These are phyloP conservation scores for Menidia menidia DNA, from an alignment of 2,797 vertebrate genomes.

Conservation along the genomic window DNA sequence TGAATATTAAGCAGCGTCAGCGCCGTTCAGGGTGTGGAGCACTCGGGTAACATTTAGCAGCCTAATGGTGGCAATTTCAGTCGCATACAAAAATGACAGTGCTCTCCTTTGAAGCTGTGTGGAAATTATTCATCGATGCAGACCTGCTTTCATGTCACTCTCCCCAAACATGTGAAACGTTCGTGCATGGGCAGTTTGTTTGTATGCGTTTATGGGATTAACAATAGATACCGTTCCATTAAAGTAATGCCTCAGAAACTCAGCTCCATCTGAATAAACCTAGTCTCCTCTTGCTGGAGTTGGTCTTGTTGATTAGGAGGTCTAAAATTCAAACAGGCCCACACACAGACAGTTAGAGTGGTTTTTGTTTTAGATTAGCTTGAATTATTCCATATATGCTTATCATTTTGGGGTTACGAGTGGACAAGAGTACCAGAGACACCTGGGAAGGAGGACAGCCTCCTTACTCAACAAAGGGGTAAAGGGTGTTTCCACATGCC, in stretches of 20 bases:
- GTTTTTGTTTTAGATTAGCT: conserved; percentile 6
- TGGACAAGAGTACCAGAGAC: conserved; percentile 29
- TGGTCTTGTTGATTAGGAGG: not conserved
- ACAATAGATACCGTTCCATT: conserved; percentile 7
- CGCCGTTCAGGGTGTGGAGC: conserved; percentile 65
- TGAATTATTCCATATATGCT: conserved; percentile 8
- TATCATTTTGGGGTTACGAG: conserved; percentile 16
- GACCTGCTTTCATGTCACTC: conserved; percentile 22
- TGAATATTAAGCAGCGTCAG: conserved; percentile 74
- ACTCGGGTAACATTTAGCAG: conserved; percentile 31
- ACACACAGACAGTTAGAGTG: not conserved
- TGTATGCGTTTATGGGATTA: conserved; percentile 8
- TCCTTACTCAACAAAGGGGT: conserved; percentile 58
- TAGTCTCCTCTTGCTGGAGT: too few species aligned
- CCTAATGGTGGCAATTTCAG: conserved; percentile 42
- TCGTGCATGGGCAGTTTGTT: conserved; percentile 2
- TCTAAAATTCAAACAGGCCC: not conserved
- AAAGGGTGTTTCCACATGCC: conserved; percentile 62
- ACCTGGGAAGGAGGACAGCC: conserved; percentile 64
- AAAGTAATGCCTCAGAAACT: not conserved
- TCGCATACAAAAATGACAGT: conserved; percentile 16
- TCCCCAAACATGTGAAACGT: conserved; percentile 16
- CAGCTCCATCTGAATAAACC: not conserved
- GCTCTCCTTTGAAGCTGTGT: conserved; percentile 1
- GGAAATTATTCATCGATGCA: conserved; percentile 15